A percentile compares a stretch with the other conserved stretches of the same genome.
Conservation (phyloP, 2,888 invertebrate genomes). For the Diplolepis rosae region DNA sequence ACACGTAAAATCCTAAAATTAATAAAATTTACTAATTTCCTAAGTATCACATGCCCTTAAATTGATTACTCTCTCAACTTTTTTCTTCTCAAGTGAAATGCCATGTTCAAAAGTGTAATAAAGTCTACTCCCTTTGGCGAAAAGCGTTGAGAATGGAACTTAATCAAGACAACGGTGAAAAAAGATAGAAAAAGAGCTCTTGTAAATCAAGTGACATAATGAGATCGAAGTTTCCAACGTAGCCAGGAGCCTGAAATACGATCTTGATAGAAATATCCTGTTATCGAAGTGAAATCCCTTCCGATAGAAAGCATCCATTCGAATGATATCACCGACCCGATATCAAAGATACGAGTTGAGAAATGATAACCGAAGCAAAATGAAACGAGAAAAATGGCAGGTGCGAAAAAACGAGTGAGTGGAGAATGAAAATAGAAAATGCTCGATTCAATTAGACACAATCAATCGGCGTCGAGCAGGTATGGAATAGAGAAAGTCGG, state of each 20-base stretch:
- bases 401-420: conserved; percentile 11
- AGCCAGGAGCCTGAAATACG: neutral
- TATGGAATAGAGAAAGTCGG: conserved; percentile 43
- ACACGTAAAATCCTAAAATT: no score
- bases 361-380: conserved; percentile 16
- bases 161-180: neutral
- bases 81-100: neutral
- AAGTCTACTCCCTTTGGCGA: neutral
- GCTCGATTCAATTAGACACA: conserved; percentile 45
- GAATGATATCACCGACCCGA: conserved; percentile 1
- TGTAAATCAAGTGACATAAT: conserved; percentile 24
- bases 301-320: neutral
- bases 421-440: conserved; percentile 25
- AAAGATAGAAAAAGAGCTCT: neutral
- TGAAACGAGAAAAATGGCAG: neutral
- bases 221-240: neutral
- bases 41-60: no score
- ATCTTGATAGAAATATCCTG: conserved; percentile 25
- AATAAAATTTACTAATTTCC: no score
- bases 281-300: conserved; percentile 10
- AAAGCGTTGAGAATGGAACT: neutral
- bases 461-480: conserved; percentile 48
- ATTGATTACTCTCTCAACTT: no score
- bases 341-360: conserved; percentile 20
- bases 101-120: neutral